Base-by-base conservation (phyloP, 1,140 invertebrate genomes). In the Lanistes nyassanus region DNA sequence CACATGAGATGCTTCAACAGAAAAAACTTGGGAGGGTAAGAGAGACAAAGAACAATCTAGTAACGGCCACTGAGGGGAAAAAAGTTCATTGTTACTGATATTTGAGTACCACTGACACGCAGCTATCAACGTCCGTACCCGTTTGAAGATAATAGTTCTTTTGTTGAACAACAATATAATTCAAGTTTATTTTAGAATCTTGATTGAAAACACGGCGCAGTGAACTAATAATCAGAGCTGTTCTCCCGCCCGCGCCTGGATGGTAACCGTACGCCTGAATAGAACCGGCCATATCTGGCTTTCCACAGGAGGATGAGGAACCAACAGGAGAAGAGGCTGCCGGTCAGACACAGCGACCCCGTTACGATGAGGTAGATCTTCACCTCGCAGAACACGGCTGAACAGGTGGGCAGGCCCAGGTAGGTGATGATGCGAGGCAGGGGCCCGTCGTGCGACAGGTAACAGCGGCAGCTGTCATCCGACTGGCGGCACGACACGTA, bases 231-330 rank as follows among this genome's bases (percentile, higher is more conserved):
- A 47, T 47, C 42, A 9, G 42, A 47, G 47, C 42, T 55, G 47
- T 70, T 36, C 11, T 42, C 13, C 26, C 42, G 66, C 36, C 68
- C 34, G n/a, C 47, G 53, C 11, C 53, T 55, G n/a, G 70, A 72
- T 13, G 36, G 76, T 74, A 53, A 37, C 70, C 70, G 34, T 2
- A 72, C 70, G 2, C 79, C 79, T 29, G 79, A 78, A 51, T 80
- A 77, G 47, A 80, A 76, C 2, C 79, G 74, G 7, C 79, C 79
- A 51, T 80, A 80, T 60, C 76, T 60, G 16, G 76, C 77, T 55
- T 72, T 75, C 79, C 79, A 80, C 29, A 80, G 36, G n/a, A 80
- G 51, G 31, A 80, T 76, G 26, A 74, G 66, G 60, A 75, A 78
- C 76, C 76, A 80, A 31, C 77, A 68, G 0, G 76, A 80, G 23